Base-by-base conservation (phyloP, 2,113 vertebrate species). In the Calyptommatus sinebrachiatus region DNA sequence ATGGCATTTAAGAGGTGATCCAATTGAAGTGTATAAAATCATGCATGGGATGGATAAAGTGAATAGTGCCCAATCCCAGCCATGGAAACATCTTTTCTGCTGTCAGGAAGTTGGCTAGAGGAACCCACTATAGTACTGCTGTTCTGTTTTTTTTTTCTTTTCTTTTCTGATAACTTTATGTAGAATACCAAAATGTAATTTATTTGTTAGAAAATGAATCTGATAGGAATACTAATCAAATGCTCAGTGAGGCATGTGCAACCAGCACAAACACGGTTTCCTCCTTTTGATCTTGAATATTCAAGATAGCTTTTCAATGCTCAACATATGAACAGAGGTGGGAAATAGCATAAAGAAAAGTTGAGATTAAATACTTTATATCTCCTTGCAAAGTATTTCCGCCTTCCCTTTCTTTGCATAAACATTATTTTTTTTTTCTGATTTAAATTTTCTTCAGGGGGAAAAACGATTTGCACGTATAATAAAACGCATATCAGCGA, bases 401-500 rank as follows among this genome's bases (percentile, higher is more conserved):
- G 12, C 41, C 24, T 6, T 67, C 21, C 31, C 31, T 22, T 53
- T 35, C 21, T 12, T 29, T 57, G 24, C 20, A 67, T n/a, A 72
- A 18, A 24, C 48, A 31, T 62, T 22, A 45, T 28, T 69, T 26
- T 46, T n/a, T 41, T 9, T 11, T 48, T 50, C 8, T 57, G 24
- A 41, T 22, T 18, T 21, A 8, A 61, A 68, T 26, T 77, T 41
- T 73, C 70, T 24, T 24, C 71, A 28, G 48, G 21, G 35, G 28
- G 8, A 10, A 8, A 48, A 4, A 5, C 45, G 26, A 63, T 50
- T 1, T 41, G 35, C 35, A 41, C 35, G 5, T 41, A 41, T 41
- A 79, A 81, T 86, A 76, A 84, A 45, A 71, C 73, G 35, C 35
- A 41, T 41, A 41, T 41, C 35, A 41, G 35, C 35, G 35, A 41